Conservation (phyloP, 2,113 vertebrate species). For the Raja brachyura region DNA sequence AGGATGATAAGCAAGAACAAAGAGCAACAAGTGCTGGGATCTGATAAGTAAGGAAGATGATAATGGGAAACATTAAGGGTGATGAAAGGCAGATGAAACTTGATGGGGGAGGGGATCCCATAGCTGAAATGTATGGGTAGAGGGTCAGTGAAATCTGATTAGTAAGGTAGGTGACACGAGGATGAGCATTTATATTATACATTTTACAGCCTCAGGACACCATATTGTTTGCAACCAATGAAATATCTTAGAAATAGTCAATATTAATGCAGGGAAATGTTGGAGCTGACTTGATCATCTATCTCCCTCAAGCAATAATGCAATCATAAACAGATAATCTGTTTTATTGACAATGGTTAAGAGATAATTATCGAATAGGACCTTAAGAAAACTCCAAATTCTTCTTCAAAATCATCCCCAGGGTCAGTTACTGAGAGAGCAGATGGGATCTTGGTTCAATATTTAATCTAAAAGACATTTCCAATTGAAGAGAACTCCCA, state of each 20-base stretch:
- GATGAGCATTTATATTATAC: not conserved
- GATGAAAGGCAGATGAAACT: no score
- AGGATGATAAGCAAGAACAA: no score
- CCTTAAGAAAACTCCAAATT: not conserved
- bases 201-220: not conserved
- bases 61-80: no score
- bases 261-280: not conserved
- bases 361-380: not conserved
- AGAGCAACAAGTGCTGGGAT: no score
- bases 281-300: not conserved
- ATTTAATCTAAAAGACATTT: not conserved
- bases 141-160: no score
- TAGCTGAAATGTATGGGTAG: no score
- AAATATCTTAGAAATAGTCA: not conserved
- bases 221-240: not conserved
- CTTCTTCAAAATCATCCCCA: not conserved
- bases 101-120: no score
- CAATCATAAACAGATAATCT: not conserved
- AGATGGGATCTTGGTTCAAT: not conserved
- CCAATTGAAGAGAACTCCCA: not conserved
- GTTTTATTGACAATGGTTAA: not conserved
- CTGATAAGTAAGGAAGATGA: no score
- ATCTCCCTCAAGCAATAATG: not conserved
- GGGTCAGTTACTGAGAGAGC: not conserved
- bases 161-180: no score